Evolutionary conservation across 2,113 vertebrate species (phyloP).

Genomic region (Cyanoliseus patagonus): DNA sequence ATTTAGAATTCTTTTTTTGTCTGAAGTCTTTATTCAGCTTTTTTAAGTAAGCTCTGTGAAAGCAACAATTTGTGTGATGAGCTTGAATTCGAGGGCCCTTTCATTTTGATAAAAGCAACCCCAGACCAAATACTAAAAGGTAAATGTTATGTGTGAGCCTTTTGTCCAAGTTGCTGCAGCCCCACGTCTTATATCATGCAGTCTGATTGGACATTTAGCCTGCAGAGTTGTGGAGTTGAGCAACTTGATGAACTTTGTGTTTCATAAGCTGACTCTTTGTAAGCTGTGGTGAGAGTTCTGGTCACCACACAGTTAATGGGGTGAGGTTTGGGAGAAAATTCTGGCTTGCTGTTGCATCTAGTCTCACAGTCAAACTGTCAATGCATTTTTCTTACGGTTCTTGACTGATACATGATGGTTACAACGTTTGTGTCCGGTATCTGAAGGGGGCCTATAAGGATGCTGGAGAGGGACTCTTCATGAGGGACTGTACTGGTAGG

Average conservation of each 20-base stretch:
- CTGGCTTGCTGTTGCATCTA: background rate
- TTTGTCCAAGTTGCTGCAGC: background rate
- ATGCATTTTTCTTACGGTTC: fast-evolving
- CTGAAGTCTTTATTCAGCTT: background rate
- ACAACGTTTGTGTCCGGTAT: background rate
- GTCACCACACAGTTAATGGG: background rate
- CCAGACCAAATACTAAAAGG: background rate
- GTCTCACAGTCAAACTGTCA: background rate
- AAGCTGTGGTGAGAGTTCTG: background rate
- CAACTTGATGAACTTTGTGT: fast-evolving
- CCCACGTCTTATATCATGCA: fast-evolving
- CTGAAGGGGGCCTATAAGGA: background rate
- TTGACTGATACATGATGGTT: background rate
- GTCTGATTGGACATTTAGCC: background rate
- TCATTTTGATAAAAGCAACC: background rate
- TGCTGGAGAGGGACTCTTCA: background rate
- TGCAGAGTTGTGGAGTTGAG: background rate
- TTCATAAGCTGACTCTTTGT: background rate
- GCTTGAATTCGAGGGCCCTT: background rate
- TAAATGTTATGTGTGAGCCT: background rate
- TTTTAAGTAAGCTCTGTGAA: background rate
- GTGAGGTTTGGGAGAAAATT: background rate
- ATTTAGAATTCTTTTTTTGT: background rate
- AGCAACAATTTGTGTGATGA: background rate
- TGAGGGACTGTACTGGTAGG: background rate